A percentile compares a stretch with the other conserved stretches of the same genome.
These are phyloP conservation scores for Euplexia lucipara DNA, from an alignment of 2,888 invertebrate genomes.

Conservation along the genomic window DNA sequence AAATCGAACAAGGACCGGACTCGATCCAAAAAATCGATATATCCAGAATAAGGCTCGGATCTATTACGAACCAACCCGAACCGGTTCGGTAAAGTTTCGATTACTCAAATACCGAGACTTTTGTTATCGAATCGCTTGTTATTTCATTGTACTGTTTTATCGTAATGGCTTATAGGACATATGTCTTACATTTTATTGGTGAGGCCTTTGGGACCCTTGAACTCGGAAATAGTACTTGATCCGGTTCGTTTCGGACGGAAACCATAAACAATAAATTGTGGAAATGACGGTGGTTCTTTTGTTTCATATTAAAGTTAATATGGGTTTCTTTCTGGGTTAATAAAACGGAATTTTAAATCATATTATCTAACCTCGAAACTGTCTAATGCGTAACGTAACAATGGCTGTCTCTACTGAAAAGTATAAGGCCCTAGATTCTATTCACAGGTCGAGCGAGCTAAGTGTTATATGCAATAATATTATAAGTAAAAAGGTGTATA, in stretches of 20 bases:
- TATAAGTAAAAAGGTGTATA: too few relatives aligned
- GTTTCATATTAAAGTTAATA: conserved; percentile 14
- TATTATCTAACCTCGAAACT: too few relatives aligned
- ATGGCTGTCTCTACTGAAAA: too few relatives aligned
- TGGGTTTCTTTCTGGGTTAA: conserved; percentile 11
- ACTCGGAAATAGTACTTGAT: conserved; percentile 41
- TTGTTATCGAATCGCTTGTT: conserved; percentile 68
- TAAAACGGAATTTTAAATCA: background rate
- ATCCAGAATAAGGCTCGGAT: conserved; percentile 51
- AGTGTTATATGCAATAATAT: too few relatives aligned
- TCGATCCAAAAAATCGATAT: conserved; percentile 28
- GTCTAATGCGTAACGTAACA: too few relatives aligned
- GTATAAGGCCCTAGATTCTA: too few relatives aligned
- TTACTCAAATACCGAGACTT: conserved; percentile 67
- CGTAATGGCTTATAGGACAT: conserved; percentile 58
- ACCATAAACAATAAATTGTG: conserved; percentile 40
- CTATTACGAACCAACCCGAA: conserved; percentile 38
- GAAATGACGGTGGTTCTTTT: conserved; percentile 20
- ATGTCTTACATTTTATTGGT: conserved; percentile 60
- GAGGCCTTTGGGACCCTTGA: conserved; percentile 37
- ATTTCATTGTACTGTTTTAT: conserved; percentile 66
- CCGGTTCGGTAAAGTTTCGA: conserved; percentile 65
- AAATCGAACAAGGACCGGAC: conserved; percentile 12
- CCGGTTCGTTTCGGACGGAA: conserved; percentile 24
- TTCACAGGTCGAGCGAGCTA: too few relatives aligned